Conservation (phyloP, 2,113 vertebrate genomes). For the Myrmophylax atrothorax region DNA sequence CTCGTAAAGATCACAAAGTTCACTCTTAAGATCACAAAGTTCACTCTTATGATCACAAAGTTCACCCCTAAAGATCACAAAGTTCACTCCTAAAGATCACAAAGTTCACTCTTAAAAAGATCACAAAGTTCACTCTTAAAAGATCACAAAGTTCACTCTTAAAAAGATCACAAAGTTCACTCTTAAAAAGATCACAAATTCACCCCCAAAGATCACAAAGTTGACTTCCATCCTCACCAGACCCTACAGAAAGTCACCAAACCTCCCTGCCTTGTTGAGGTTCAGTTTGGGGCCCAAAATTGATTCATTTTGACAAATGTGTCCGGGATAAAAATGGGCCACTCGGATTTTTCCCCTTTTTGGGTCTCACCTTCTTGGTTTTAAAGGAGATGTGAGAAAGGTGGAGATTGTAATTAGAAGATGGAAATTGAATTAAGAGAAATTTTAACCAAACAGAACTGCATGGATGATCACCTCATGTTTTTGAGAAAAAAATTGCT, state of each 20-base stretch:
- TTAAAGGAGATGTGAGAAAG: background rate
- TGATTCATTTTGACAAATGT: background rate
- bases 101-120: too few species aligned
- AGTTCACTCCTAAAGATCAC: too few species aligned
- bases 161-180: too few species aligned
- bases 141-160: too few species aligned
- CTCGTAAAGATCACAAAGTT: too few species aligned
- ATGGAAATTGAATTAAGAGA: background rate
- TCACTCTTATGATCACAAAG: too few species aligned
- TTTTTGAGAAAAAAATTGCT: background rate
- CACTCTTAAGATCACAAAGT: too few species aligned
- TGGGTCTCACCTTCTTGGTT: background rate
- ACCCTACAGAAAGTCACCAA: background rate
- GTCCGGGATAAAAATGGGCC: background rate
- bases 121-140: background rate
- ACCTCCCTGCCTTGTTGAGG: fast-evolving
- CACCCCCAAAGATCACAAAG: background rate
- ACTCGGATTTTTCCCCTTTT: background rate
- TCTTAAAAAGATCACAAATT: too few species aligned
- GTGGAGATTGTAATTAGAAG: background rate
- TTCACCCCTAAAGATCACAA: too few species aligned
- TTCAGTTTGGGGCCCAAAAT: background rate
- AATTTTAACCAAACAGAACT: background rate
- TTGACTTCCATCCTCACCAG: background rate
- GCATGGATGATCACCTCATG: background rate